phyloP scores from a whole-genome alignment of 2,113 vertebrate genomes.

The Megaceryle maxima region DNA sequence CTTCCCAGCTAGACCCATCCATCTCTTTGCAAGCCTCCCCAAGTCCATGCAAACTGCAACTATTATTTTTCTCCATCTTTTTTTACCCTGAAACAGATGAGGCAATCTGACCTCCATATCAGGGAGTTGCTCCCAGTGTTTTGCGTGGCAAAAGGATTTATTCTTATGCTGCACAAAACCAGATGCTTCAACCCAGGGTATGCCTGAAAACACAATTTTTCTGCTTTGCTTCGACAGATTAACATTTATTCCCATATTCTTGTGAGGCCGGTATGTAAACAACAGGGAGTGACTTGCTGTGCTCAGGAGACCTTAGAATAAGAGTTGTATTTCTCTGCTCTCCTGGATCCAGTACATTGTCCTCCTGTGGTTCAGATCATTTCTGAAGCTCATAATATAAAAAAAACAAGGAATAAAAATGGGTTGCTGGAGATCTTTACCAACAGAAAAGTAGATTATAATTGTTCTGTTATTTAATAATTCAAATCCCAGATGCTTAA shows the following conservation, averaged over 20 bases:
- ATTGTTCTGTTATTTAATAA: constrained; percentile 43
- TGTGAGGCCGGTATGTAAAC: constrained; percentile 16
- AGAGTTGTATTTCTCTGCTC: constrained; percentile 10
- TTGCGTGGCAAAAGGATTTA: background rate
- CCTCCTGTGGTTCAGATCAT: background rate
- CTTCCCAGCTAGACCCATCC: background rate
- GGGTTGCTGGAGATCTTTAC: background rate
- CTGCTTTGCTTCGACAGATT: background rate
- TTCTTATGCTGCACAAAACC: background rate
- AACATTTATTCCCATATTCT: constrained; percentile 1
- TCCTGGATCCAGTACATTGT: background rate
- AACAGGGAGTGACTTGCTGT: constrained; percentile 20
- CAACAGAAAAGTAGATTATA: background rate
- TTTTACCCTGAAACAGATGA: background rate
- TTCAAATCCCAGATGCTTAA: constrained; percentile 64
- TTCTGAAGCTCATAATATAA: background rate
- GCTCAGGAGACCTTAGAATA: constrained; percentile 39
- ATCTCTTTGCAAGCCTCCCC: background rate
- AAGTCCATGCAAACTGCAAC: background rate
- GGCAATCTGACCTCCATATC: background rate
- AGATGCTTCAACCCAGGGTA: background rate
- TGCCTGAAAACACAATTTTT: background rate
- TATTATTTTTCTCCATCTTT: background rate
- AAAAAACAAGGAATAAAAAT: background rate
- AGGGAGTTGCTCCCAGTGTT: background rate